Percentiles rank a stretch among this genome's conserved stretches.
These are phyloP conservation scores for Uloborus diversus DNA, from an alignment of 1,140 invertebrate genomes.

Conservation along the genomic window DNA sequence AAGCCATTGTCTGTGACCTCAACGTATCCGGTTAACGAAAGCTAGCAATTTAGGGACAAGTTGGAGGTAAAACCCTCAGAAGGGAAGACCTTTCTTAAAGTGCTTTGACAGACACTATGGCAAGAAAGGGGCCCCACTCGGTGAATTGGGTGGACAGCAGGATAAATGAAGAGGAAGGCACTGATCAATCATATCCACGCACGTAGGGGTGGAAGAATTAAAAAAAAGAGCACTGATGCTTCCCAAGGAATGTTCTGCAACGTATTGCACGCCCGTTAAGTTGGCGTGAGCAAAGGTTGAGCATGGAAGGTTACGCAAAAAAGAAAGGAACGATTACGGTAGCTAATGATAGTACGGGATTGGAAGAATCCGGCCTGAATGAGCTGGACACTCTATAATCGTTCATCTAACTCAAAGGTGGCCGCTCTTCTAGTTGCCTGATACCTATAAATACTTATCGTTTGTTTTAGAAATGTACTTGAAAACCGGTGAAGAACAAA, in stretches of 20 bases:
- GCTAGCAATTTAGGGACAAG: constrained; percentile 25
- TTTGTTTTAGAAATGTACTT: too few relatives aligned
- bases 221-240: background rate
- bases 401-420: too few relatives aligned
- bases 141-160: constrained; percentile 41
- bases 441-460: too few relatives aligned
- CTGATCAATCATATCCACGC: constrained; percentile 40
- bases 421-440: too few relatives aligned
- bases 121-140: constrained; percentile 13
- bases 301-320: constrained; percentile 8
- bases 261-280: constrained; percentile 1
- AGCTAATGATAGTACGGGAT: too few relatives aligned
- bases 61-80: background rate
- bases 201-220: background rate
- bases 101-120: background rate
- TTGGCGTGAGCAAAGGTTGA: background rate
- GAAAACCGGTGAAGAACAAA: too few relatives aligned
- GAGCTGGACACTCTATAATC: too few relatives aligned
- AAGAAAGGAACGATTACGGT: background rate
- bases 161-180: constrained; percentile 48
- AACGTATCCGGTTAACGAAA: constrained; percentile 16
- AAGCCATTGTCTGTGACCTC: constrained; percentile 7
- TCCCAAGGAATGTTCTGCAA: background rate
- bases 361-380: too few relatives aligned
- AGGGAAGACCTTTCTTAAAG: background rate